Evolutionary conservation across 2,113 vertebrate species (phyloP), one percentile per base, ranked within the genome.

Genomic region (Limanda limanda): DNA sequence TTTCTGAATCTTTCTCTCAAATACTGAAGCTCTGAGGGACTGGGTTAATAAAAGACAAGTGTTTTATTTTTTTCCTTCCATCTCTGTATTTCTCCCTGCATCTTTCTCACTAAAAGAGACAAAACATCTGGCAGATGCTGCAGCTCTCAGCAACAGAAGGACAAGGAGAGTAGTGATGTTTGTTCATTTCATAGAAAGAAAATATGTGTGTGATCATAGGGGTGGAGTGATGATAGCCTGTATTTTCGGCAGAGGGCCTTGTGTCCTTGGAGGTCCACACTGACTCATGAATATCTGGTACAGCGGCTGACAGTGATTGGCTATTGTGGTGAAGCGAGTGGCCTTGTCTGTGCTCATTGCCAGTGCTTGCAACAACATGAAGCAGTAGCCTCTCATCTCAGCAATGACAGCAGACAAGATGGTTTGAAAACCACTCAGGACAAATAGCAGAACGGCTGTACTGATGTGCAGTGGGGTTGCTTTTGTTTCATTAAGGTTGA

Each of bases 201-300:
- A 86, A 77, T 58, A 23, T 74, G 75, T 70, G 61, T 74, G 66
- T 66, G 63, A 59, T 27, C 71, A 27, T 20, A n/a, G 51, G 15
- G 47, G 14, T 15, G 14, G 20, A 54, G 18, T 54, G 51, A 54
- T 54, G 51, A 54, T 54, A 21, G 51, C 20, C 20, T 54, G 51
- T 54, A 54, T 54, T 54, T 52, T 20, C 18, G 21, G 51, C 51
- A n/a, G 51, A 54, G 51, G 51, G 51, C 20, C 51, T 54, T 0
- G 23, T 18, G 74, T 72, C 87, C 86, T 90, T 88, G 90, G 76
- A 78, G 82, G 71, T 58, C 79, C 76, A 74, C 25, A 60, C 62
- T 76, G 83, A 74, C 64, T 87, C 90, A 86, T 83, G 78, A 80
- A 88, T 83, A 68, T 84, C 60, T 63, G 81, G 64, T 67, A 68